phyloP scores from a whole-genome alignment of 2,888 invertebrate genomes.

The Acanthosepion esculentum region DNA sequence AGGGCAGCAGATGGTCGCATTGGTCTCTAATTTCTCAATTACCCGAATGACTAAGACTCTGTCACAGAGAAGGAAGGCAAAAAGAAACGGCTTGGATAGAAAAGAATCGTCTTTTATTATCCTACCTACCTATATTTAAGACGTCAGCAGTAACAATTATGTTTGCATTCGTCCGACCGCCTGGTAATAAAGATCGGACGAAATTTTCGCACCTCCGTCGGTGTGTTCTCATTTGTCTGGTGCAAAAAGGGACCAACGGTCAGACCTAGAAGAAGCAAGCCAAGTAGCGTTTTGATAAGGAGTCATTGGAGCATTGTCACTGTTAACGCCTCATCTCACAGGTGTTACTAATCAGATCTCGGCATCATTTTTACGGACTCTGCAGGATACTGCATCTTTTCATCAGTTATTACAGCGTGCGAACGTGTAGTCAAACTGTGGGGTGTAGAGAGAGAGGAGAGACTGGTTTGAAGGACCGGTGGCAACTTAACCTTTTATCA shows the following conservation, averaged over 20 bases:
- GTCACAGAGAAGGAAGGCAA: not conserved
- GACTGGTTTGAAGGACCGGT: not conserved
- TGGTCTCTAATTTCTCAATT: conserved; percentile 3
- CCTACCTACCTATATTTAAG: not conserved
- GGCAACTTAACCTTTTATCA: not conserved
- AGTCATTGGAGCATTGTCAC: not conserved
- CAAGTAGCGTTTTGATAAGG: not conserved
- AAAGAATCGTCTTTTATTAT: not conserved
- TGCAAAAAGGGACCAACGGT: not conserved
- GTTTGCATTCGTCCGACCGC: not conserved
- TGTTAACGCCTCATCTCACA: not conserved
- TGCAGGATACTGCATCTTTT: not conserved
- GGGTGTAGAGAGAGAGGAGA: not conserved
- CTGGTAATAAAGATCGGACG: not conserved
- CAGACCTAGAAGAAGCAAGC: not conserved
- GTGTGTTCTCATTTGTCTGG: not conserved
- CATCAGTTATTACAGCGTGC: not conserved
- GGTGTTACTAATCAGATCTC: not conserved
- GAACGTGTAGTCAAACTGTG: not conserved
- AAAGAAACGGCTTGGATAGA: not conserved
- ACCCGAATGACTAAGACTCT: not conserved
- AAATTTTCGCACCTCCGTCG: not conserved
- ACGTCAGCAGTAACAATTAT: not conserved
- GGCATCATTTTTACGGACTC: not conserved
- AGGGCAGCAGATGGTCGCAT: not conserved